phyloP scores from a whole-genome alignment of 2,797 vertebrate genomes.

The Cottoperca gobio region DNA sequence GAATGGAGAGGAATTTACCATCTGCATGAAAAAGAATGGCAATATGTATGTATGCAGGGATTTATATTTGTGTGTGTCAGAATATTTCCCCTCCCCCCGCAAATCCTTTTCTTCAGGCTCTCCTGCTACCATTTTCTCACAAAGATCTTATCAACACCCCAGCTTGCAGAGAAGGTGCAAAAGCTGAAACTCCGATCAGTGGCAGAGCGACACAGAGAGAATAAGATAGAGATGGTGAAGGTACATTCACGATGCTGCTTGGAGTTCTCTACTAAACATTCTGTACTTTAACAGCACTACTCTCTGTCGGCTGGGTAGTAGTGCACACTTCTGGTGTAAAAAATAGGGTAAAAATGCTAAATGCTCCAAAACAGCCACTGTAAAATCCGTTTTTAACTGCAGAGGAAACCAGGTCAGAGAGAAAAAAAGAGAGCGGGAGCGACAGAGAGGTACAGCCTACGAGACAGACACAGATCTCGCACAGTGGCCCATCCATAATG shows the following conservation, averaged over 20 bases:
- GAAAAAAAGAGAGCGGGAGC: constrained; percentile 40
- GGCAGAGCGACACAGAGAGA: constrained; percentile 40
- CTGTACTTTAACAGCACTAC: constrained; percentile 14
- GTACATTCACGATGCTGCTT: constrained; percentile 15
- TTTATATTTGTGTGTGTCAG: constrained; percentile 51
- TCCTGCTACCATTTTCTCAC: constrained; percentile 65
- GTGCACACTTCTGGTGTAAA: background rate
- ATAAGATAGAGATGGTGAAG: constrained; percentile 34
- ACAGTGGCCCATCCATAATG: constrained; percentile 71
- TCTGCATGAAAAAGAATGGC: constrained; percentile 33
- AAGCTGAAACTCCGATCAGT: constrained; percentile 63
- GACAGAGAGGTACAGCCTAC: constrained; percentile 68
- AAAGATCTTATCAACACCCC: constrained; percentile 73
- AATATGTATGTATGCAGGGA: constrained; percentile 53
- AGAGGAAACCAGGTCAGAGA: constrained; percentile 73
- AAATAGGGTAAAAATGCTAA: constrained; percentile 39
- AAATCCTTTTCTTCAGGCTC: constrained; percentile 52
- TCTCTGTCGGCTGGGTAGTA: background rate
- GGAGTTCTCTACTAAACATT: constrained; percentile 5
- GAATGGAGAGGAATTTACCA: constrained; percentile 2
- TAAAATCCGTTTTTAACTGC: constrained; percentile 52
- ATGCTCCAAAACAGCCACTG: constrained; percentile 54
- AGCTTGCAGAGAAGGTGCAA: constrained; percentile 53
- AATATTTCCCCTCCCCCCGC: constrained; percentile 66
- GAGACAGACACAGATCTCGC: constrained; percentile 67